A percentile compares a stretch with the other conserved stretches of the same genome.
phyloP scores from a whole-genome alignment of 1,140 invertebrate species.

The Cydia splendana region DNA sequence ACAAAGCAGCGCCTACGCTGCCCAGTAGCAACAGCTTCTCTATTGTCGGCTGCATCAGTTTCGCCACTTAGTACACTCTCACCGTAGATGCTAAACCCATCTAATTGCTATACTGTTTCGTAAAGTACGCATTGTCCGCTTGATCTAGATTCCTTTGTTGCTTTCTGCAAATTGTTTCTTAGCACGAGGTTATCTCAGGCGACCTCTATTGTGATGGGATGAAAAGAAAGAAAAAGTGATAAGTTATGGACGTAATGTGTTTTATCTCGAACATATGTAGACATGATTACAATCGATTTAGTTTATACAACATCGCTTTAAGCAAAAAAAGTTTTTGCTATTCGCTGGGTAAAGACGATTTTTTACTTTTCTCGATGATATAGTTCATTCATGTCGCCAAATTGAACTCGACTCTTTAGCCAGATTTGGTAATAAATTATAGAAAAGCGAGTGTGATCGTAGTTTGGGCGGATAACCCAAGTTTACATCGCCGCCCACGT shows the following conservation, averaged over 20 bases:
- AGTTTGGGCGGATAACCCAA: slow-evolving; percentile 50
- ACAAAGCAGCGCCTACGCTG: slow-evolving; percentile 37
- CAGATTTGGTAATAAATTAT: slow-evolving; percentile 42
- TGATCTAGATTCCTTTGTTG: slow-evolving; percentile 71
- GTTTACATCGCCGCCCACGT: slow-evolving; percentile 50
- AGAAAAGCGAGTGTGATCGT: slow-evolving; percentile 45
- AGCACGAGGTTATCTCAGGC: slow-evolving; percentile 45
- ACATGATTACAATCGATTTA: background rate
- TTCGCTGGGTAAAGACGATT: background rate
- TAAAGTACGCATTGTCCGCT: slow-evolving; percentile 72
- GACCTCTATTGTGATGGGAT: slow-evolving; percentile 50
- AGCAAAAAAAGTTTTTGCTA: background rate
- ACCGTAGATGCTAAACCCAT: slow-evolving; percentile 61
- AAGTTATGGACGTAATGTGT: slow-evolving; percentile 6
- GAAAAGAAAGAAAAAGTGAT: slow-evolving; percentile 26
- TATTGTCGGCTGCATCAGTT: slow-evolving; percentile 61
- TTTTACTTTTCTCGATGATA: background rate
- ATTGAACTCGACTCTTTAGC: background rate
- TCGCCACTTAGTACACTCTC: slow-evolving; percentile 75
- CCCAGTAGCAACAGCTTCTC: slow-evolving; percentile 55
- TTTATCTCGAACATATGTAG: slow-evolving; percentile 1
- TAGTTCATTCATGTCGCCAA: slow-evolving; percentile 32
- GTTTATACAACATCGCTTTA: background rate
- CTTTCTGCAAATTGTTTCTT: slow-evolving; percentile 49
- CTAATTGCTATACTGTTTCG: slow-evolving; percentile 72